Conservation (phyloP, 2,888 invertebrate genomes). For the Criorhina ranunculi region DNA sequence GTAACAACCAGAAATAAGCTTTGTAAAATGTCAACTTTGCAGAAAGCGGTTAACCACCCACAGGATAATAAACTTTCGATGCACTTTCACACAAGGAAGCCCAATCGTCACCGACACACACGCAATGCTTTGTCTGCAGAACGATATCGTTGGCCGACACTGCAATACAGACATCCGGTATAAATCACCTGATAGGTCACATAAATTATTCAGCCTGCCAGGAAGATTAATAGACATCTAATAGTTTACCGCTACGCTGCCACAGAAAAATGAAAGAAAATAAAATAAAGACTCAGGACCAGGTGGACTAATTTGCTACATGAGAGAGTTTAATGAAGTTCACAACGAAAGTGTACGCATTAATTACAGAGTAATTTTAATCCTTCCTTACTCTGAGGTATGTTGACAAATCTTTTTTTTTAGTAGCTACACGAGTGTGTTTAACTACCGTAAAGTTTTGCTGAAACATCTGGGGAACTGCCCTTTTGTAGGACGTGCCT, state of each 20-base stretch:
- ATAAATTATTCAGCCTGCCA: constrained; percentile 69
- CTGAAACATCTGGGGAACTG: background rate
- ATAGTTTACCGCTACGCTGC: constrained; percentile 28
- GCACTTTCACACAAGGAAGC: constrained; percentile 40
- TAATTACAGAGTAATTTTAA: constrained; percentile 8
- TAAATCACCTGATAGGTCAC: constrained; percentile 73
- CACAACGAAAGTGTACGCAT: constrained; percentile 9
- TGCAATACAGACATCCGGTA: constrained; percentile 36
- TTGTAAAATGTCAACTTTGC: constrained; percentile 44
- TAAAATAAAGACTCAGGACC: constrained; percentile 7
- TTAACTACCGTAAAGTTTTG: background rate
- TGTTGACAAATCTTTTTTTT: background rate
- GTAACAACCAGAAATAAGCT: constrained; percentile 21
- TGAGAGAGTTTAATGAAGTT: constrained; percentile 33
- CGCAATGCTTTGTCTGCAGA: constrained; percentile 2
- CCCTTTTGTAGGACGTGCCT: background rate
- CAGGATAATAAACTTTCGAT: constrained; percentile 47
- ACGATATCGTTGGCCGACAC: constrained; percentile 12
- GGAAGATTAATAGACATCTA: constrained; percentile 71
- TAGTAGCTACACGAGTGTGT: constrained; percentile 1
- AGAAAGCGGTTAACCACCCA: constrained; percentile 38
- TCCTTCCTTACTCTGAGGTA: background rate
- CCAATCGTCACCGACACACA: constrained; percentile 20
- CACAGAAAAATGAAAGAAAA: no score
- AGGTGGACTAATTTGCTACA: constrained; percentile 12